phyloP scores from a whole-genome alignment of 1,140 invertebrate species.

The Heliconius hewitsoni region DNA sequence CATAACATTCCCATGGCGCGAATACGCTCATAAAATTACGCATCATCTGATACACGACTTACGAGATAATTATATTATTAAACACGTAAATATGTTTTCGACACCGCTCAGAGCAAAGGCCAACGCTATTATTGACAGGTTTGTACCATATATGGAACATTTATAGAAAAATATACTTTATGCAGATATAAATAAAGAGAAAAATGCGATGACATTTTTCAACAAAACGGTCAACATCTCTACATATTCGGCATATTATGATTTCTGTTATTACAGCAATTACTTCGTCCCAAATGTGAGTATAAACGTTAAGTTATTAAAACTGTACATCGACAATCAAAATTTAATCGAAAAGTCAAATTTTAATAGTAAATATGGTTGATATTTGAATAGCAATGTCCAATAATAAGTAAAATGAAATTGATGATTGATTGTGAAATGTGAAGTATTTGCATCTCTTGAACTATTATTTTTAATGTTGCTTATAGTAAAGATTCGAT shows the following conservation, averaged over 20 bases:
- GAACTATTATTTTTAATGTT: slow-evolving; percentile 29
- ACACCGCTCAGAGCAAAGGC: slow-evolving; percentile 65
- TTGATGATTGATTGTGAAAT: slow-evolving; percentile 42
- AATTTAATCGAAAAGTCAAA: slow-evolving; percentile 27
- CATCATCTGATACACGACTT: slow-evolving; percentile 37
- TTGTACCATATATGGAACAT: slow-evolving; percentile 44
- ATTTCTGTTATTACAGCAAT: slow-evolving; percentile 71
- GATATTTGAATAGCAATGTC: slow-evolving; percentile 35
- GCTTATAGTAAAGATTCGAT: slow-evolving; percentile 49
- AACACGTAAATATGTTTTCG: slow-evolving; percentile 42
- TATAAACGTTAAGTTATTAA: slow-evolving; percentile 64
- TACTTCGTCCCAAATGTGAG: slow-evolving; percentile 66
- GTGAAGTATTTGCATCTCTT: slow-evolving; percentile 62
- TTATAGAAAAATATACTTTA: background rate
- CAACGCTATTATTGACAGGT: slow-evolving; percentile 58
- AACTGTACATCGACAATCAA: slow-evolving; percentile 37
- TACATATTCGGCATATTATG: slow-evolving; percentile 54
- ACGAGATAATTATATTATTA: slow-evolving; percentile 32
- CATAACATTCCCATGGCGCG: slow-evolving; percentile 28
- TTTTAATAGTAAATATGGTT: slow-evolving; percentile 43
- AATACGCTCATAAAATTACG: slow-evolving; percentile 28
- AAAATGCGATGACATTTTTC: slow-evolving; percentile 18
- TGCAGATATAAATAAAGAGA: background rate
- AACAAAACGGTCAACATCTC: slow-evolving; percentile 17
- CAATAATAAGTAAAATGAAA: slow-evolving; percentile 38